These are phyloP conservation scores for Hypercompe scribonia DNA, from an alignment of 2,888 invertebrate species.

Conservation along the genomic window DNA sequence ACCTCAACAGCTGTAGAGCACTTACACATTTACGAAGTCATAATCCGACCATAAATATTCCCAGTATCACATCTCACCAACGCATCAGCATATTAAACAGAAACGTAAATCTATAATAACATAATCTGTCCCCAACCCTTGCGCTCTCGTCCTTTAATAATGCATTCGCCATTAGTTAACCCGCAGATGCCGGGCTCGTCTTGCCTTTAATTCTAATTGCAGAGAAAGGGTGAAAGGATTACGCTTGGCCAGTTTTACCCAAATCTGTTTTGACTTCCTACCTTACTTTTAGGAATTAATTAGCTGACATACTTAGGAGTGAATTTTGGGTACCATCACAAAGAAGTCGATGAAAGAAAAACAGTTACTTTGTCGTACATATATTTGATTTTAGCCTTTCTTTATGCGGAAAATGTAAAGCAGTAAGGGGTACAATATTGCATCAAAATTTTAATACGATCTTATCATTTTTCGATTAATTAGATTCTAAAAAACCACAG, in stretches of 20 bases:
- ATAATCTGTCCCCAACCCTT: constrained; percentile 83
- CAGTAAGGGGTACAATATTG: neutral
- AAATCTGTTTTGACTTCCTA: constrained; percentile 62
- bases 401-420: neutral
- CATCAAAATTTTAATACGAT: neutral
- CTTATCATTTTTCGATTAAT: neutral
- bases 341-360: constrained; percentile 59
- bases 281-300: constrained; percentile 64
- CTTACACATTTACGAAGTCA: constrained; percentile 23
- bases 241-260: constrained; percentile 66
- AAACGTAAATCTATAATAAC: constrained; percentile 72
- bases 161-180: constrained; percentile 85
- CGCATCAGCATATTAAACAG: constrained; percentile 60
- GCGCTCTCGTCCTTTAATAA: constrained; percentile 77
- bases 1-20: constrained; percentile 3
- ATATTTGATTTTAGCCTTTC: neutral
- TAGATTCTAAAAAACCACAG: neutral
- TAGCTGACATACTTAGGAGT: constrained; percentile 43
- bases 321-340: constrained; percentile 30
- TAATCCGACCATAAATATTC: constrained; percentile 21
- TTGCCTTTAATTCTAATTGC: constrained; percentile 80
- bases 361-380: constrained; percentile 40
- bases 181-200: constrained; percentile 78
- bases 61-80: constrained; percentile 42
- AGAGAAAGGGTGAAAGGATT: constrained; percentile 79